Base-by-base conservation (phyloP, 2,113 vertebrate genomes). In the Cervus canadensis region DNA sequence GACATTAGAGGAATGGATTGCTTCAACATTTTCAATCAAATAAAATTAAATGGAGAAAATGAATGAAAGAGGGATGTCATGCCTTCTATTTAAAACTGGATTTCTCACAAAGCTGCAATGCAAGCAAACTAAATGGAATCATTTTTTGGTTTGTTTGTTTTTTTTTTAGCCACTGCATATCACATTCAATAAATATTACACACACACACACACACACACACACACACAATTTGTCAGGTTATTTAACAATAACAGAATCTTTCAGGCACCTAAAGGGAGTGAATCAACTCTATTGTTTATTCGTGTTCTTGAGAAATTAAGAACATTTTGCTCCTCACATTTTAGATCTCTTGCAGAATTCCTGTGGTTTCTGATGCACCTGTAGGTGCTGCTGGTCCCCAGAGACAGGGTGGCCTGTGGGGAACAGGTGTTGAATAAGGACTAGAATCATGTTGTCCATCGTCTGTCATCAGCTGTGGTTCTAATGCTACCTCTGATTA, bases 401-500 rank as follows among this genome's bases (percentile, higher is more conserved):
- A 13, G 36, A 45, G 30, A 36, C 40, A 15, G 59, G 30, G 10
- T 4, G 9, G 6, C 64, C 33, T 40, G 50, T 48, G 11, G 16
- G 40, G 19, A 36, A 19, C 30, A 81, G 79, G 2, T 6, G 4
- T 9, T 33, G 36, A 23, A 28, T 56, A 89, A 25, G 26, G 14
- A 21, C 13, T 52, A 19, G 30, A 50, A n/a, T 64, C n/a, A 60
- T 8, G 40, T 11, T 23, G 43, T 12, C 9, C 6, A 3, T 33
- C 7, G 13, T 11, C 43, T 10, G 13, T 8, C 9, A 0, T 43
- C 15, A 3, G 0, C 60, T 48, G 16, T 40, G 54, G 11, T 43
- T 52, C 83, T 12, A 43, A 54, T 4, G 8, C 94, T 28, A 30
- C 59, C 12, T 43, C 9, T 83, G 83, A 71, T 7, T n/a, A 17